phyloP scores from a whole-genome alignment of 2,888 invertebrate genomes.

The Myathropa florea region DNA sequence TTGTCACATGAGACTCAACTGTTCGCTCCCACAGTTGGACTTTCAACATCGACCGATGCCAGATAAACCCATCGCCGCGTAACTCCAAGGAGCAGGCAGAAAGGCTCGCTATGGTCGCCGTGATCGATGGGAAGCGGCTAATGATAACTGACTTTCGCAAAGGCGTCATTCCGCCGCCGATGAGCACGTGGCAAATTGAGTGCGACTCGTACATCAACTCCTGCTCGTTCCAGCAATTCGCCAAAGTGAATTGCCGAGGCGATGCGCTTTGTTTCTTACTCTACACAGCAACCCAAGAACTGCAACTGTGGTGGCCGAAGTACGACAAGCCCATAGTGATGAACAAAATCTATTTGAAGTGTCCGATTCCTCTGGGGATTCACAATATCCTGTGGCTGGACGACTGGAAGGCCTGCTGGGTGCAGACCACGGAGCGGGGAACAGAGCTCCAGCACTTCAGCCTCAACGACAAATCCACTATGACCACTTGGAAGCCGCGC shows the following conservation, averaged over 20 bases:
- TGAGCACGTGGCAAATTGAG: slow-evolving; percentile 85
- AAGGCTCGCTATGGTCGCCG: slow-evolving; percentile 83
- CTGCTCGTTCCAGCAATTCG: slow-evolving; percentile 80
- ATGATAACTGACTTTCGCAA: slow-evolving; percentile 88
- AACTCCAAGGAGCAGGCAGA: neutral
- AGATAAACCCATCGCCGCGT: slow-evolving; percentile 70
- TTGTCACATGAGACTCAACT: neutral
- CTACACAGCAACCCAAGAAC: slow-evolving; percentile 70
- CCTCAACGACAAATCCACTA: neutral
- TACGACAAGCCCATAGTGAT: neutral
- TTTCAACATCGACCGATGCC: slow-evolving; percentile 34
- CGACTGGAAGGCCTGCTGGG: neutral
- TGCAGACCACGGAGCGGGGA: slow-evolving; percentile 8
- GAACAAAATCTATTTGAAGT: neutral
- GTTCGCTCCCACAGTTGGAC: slow-evolving; percentile 30
- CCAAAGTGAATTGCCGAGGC: slow-evolving; percentile 57
- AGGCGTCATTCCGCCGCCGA: slow-evolving; percentile 91
- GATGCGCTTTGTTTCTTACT: slow-evolving; percentile 81
- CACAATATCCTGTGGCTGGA: slow-evolving; percentile 25
- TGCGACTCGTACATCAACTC: slow-evolving; percentile 83
- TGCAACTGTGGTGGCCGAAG: slow-evolving; percentile 69
- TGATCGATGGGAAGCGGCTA: slow-evolving; percentile 88
- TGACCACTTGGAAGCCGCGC: neutral
- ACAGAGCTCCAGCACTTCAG: slow-evolving; percentile 1
- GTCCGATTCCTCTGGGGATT: slow-evolving; percentile 2